Evolutionary conservation across 2,113 vertebrate species (phyloP), one percentile per base, ranked within the genome.

Genomic region (Symphodus melops): DNA sequence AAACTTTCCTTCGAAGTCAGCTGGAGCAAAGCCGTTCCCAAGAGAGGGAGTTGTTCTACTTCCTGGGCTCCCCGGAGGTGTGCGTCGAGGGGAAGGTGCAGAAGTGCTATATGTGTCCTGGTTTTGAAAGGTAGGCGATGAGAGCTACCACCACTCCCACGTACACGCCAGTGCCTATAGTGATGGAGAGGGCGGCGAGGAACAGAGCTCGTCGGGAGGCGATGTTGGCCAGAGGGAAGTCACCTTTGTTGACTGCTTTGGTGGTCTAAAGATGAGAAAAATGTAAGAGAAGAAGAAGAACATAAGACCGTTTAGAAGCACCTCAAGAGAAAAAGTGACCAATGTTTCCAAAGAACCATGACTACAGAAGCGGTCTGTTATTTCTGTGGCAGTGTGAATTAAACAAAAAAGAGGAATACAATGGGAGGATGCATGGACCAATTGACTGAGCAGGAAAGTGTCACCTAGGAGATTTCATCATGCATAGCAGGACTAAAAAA

Each of bases 231-330:
- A 96, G 84, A 0, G 96, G 95, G 88, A 99, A 98, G 95, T 99
- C 96, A 72, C 97, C 97, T 91, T 98, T 98, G 80, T 97, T 96
- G 91, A 98, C 96, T 39, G 97, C 97, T 91, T 98, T 98, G 94
- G 96, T 97, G 85, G 97, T 98, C 97, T 98, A 92, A 14, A 84
- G 72, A 61, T 61, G 48, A 79, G 62, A 67, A 73, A 55, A 52
- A n/a, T 11, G 13, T 39, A 72, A 14, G 6, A 63, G 9, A 80
- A 60, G 36, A 61, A 72, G 58, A 64, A 69, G 61, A 79, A 56
- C 72, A 46, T 84, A 54, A 85, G 64, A 60, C 11, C 65, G 2
- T 73, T 83, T 61, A 33, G 21, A 73, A 14, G 13, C 0, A 72
- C 41, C 42, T 46, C 41, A n/a, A 44, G 60, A 88, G 66, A 79